Evolutionary conservation across 2,797 vertebrate genomes (phyloP).

Genomic region (Acanthopagrus latus): DNA sequence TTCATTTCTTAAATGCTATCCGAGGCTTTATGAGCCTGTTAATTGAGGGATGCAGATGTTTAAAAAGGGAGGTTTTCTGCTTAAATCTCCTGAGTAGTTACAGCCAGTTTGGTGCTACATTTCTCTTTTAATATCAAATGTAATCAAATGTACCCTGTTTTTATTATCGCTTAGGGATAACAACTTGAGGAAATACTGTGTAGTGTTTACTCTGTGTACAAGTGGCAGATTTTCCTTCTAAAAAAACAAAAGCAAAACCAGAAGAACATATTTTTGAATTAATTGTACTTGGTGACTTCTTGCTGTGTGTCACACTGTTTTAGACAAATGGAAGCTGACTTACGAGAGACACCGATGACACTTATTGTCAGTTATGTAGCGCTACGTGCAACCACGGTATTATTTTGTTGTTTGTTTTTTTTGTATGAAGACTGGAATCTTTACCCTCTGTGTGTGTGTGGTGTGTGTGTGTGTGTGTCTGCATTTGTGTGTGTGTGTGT

Average conservation of each 20-base stretch:
- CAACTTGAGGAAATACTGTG: constrained; percentile 42
- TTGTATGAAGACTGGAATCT: constrained; percentile 82
- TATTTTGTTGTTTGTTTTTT: constrained; percentile 62
- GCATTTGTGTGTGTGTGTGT: neutral
- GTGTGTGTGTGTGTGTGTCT: neutral
- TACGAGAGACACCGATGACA: constrained; percentile 16
- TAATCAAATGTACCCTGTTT: constrained; percentile 56
- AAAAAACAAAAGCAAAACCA: constrained; percentile 19
- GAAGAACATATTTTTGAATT: constrained; percentile 65
- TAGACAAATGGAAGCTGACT: constrained; percentile 35
- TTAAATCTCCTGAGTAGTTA: constrained; percentile 27
- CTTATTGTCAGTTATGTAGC: constrained; percentile 26
- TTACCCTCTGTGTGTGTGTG: constrained; percentile 32
- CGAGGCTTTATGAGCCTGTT: constrained; percentile 14
- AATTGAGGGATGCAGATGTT: constrained; percentile 5
- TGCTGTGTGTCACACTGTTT: constrained; percentile 33
- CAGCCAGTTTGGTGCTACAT: constrained; percentile 51
- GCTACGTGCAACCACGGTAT: constrained; percentile 45
- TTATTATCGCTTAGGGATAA: constrained; percentile 50
- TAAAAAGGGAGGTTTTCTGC: constrained; percentile 44
- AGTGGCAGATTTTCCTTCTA: constrained; percentile 31
- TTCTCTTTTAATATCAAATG: constrained; percentile 50
- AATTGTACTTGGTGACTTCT: constrained; percentile 16
- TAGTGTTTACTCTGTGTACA: constrained; percentile 49
- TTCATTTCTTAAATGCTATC: constrained; percentile 20